Base-by-base conservation (phyloP, 2,888 invertebrate species). In the Caenorhabditis wallacei region DNA sequence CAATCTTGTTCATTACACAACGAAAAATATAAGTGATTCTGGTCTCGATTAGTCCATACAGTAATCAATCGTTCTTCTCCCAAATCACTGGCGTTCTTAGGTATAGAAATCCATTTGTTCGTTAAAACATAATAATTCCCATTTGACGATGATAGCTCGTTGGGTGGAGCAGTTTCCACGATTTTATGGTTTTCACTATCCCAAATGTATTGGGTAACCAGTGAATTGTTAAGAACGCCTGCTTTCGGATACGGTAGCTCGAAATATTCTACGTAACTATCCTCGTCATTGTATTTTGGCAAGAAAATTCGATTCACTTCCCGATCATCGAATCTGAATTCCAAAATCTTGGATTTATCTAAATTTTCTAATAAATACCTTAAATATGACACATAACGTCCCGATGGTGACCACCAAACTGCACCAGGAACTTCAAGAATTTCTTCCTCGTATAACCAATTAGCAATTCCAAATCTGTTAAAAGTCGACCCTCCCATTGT, bases 241-340 rank as follows among this genome's bases (percentile, higher is more conserved):
- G 89, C 87, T 76, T 89, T 88, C 11, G 90, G 89, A 51, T 90
- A 90, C 4, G 89, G 84, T 8, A 90, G 70, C 30, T 88, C 84
- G 11, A 64, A 53, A 54, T 89, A 89, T 30, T 86, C 81, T 0
- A 88, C 85, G 43, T 90, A 89, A 24, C 76, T 84, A 18, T 71
- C 63, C 4, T 51, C 64, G 1, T 53, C 48, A 4, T 68, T 69
- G 72, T 89, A 88, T 48, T 84, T 85, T 10, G 89, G 84, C 3
- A 90, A 57, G 56, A 79, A 84, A 8, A 88, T 74, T 26, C 85
- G 80, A 53, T 89, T 87, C 11, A 90, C 89, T 24, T 86, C 59
- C 37, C 72, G 56, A 46, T 89, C 89, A 70, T 90, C 90, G 35
- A 88, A 90, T 61, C 82, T 76, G 24, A 35, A 71, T 18, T 11